Base-by-base conservation (phyloP, 2,113 vertebrate species). In the Pseudorasbora parva region DNA sequence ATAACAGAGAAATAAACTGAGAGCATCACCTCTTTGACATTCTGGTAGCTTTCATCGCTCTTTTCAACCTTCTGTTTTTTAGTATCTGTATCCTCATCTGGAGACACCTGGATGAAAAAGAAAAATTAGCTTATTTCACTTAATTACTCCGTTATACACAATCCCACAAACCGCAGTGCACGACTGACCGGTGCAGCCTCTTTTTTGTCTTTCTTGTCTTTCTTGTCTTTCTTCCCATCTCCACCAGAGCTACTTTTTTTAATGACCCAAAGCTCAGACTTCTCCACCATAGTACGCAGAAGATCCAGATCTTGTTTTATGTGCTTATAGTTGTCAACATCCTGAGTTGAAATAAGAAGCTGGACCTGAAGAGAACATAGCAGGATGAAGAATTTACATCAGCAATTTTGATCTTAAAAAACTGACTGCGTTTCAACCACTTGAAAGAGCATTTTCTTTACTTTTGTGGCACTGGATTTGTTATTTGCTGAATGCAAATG, bases 191-290 rank as follows among this genome's bases (percentile, higher is more conserved):
- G 23, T 10, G 11, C 62, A 69, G 64, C 15, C 21, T 85, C 84
- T 51, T 71, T 71, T 72, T 92, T 92, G 2, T 89, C 90, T 0
- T 37, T 37, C 37, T 37, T 37, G 2, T 89, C 90, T 0, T 92
- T 96, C 88, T 96, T 94, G 57, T 95, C 96, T 87, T 95, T 91
- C 41, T 92, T 87, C 0, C 91, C 93, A 0, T 95, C 93, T 81
- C 84, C 94, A 93, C 96, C 96, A 30, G 89, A 81, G 49, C 89
- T 95, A 86, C 93, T 92, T 84, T 98, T 99, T 92, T 99, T 99
- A 89, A 98, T 97, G 89, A 99, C 97, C 98, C 98, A 99, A 49
- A 99, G 95, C 86, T 99, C 98, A 0, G 98, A 99, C 82, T 99
- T 99, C 91, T 99, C 98, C 88, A 99, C 98, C 95, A 98, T 96